Conservation (phyloP, 1,140 invertebrate genomes). For the Trachelipus rathkii region DNA sequence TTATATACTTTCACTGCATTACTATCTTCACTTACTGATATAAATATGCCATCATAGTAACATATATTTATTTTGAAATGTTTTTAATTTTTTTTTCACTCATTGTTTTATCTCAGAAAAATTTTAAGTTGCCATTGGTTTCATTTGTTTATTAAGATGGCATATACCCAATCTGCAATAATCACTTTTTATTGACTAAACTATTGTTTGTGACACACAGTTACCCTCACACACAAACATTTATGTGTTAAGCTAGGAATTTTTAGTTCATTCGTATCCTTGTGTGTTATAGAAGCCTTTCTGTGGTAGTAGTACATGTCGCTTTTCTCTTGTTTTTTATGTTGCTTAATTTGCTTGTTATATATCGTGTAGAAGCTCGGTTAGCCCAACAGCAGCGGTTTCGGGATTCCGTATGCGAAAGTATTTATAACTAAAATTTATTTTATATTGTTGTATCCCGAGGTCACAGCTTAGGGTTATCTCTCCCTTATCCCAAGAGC, state of each 20-base stretch:
- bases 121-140: too few relatives aligned
- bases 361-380: slow-evolving; percentile 5
- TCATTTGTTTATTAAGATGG: slow-evolving; percentile 2
- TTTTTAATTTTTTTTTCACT: too few relatives aligned
- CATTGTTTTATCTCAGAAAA: too few relatives aligned
- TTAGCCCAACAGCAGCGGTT: slow-evolving; percentile 5
- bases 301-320: slow-evolving; percentile 6
- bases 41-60: slow-evolving; percentile 5
- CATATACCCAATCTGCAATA: neutral
- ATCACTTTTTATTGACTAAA: neutral
- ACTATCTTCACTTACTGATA: neutral
- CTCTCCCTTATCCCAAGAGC: neutral
- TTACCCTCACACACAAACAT: too few relatives aligned
- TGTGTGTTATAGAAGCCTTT: slow-evolving; percentile 8
- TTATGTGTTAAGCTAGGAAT: neutral
- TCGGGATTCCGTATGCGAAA: neutral
- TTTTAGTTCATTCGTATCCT: neutral
- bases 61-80: neutral
- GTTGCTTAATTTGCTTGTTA: neutral
- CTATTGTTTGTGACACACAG: too few relatives aligned
- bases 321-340: slow-evolving; percentile 2
- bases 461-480: slow-evolving; percentile 2
- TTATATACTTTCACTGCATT: neutral
- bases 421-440: too few relatives aligned
- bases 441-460: neutral